phyloP scores from a whole-genome alignment of 2,888 invertebrate genomes.

The Tenthredo distinguenda region DNA sequence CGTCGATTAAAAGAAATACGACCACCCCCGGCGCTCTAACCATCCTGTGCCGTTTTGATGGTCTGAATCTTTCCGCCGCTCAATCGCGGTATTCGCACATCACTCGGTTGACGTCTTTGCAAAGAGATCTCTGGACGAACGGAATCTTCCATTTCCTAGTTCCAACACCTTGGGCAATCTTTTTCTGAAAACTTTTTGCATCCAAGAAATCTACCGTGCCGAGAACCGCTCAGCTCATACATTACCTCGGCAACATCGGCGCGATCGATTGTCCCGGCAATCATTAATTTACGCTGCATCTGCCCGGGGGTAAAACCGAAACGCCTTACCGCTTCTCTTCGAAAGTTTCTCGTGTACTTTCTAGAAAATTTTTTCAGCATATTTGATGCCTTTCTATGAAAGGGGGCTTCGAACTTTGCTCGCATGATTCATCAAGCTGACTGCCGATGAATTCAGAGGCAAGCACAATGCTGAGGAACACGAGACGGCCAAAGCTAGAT shows the following conservation, averaged over 20 bases:
- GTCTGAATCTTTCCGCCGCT: background rate
- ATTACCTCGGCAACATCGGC: conserved; percentile 1
- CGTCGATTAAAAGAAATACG: conserved; percentile 61
- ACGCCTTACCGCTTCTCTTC: background rate
- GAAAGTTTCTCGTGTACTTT: background rate
- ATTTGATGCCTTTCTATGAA: background rate
- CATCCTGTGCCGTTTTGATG: conserved; percentile 1
- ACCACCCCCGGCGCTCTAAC: conserved; percentile 13
- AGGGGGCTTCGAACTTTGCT: background rate
- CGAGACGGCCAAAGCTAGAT: background rate
- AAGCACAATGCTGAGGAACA: background rate
- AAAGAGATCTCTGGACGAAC: background rate
- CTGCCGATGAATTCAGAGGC: background rate
- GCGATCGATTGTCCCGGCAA: conserved; percentile 11
- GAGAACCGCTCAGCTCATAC: background rate
- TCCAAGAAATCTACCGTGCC: background rate
- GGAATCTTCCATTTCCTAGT: conserved; percentile 3
- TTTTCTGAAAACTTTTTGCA: background rate
- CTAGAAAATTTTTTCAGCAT: background rate
- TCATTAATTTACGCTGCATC: conserved; percentile 29
- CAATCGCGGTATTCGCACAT: conserved; percentile 22
- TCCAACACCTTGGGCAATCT: background rate
- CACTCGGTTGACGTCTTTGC: conserved; percentile 6
- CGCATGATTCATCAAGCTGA: background rate
- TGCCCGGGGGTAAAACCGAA: background rate